Evolutionary conservation across 2,797 vertebrate genomes (phyloP), one percentile per base, ranked within the genome.

Genomic region (Parambassis ranga): DNA sequence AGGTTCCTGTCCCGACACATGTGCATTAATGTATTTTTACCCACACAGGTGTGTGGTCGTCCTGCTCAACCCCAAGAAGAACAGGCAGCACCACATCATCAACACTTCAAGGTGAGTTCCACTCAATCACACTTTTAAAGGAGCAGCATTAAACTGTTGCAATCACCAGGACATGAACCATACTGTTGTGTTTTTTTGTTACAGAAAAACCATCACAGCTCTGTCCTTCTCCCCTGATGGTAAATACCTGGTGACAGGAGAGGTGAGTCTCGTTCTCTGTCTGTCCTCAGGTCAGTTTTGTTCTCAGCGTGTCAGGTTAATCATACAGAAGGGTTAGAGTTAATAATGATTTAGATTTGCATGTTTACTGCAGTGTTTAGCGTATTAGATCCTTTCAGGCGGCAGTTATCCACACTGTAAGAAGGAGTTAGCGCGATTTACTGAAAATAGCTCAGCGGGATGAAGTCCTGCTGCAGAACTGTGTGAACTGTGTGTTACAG

Each of bases 21-120:
- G 5, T 19, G 10, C 3, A 20, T 56, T 10, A 28, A 22, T 9
- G 8, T 20, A 1, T 35, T 10, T 28, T 26, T n/a, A n/a, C n/a
- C n/a, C n/a, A n/a, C n/a, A n/a, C 62, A 98, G 97, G 74, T 98
- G 97, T 76, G 96, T 96, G 20, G 95, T 98, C 0, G 96, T 99
- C 38, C 78, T 99, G 22, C 93, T 98, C 86, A 96, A 94, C 72
- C 95, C 96, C 19, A 92, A 92, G 79, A 98, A 94, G 70, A 95
- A 94, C 86, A 93, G 91, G 68, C 96, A 98, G 63, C 92, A 94
- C 18, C 96, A 98, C 86, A 95, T 99, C 57, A 91, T 98, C 63
- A 97, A 96, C 84, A 93, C 94, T 16, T 98, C 96, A 74, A 95
- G 95, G 96, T 98, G 65, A 83, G 86, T 37, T 5, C 1, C 6